Conservation (phyloP, 2,888 invertebrate genomes). For the Drosophila helvetica region DNA sequence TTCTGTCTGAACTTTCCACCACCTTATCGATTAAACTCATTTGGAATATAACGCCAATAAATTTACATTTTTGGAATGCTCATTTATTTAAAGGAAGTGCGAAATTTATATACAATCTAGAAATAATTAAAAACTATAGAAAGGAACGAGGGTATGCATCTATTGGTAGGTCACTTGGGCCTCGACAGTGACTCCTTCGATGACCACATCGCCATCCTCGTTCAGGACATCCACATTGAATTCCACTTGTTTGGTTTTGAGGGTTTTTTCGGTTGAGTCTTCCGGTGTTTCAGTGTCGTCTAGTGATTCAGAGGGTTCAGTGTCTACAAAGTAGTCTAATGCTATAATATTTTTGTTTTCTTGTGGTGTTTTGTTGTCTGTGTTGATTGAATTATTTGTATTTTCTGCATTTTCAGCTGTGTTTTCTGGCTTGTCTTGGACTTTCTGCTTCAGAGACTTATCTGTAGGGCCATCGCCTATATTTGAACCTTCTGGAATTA, state of each 20-base stretch:
- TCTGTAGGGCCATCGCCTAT: background rate
- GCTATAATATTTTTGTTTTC: background rate
- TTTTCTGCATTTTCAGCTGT: background rate
- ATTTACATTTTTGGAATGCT: conserved; percentile 41
- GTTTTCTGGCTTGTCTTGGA: background rate
- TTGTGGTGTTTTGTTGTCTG: background rate
- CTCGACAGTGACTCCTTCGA: conserved; percentile 69
- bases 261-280: background rate
- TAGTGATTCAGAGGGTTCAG: conserved; percentile 43
- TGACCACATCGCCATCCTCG: conserved; percentile 62
- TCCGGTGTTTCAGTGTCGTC: conserved; percentile 24
- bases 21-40: conserved; percentile 37
- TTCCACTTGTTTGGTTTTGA: conserved; percentile 62
- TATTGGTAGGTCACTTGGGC: conserved; percentile 70
- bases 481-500: background rate
- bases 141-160: conserved; percentile 16
- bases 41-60: background rate
- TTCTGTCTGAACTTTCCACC: conserved; percentile 27
- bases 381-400: background rate
- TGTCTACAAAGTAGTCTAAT: conserved; percentile 4
- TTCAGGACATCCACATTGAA: conserved; percentile 73
- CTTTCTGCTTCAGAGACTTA: background rate
- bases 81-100: conserved; percentile 27
- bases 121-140: conserved; percentile 7
- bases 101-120: background rate